These are phyloP conservation scores for Adoxophyes honmai DNA, from an alignment of 1,140 invertebrate genomes.

Conservation along the genomic window DNA sequence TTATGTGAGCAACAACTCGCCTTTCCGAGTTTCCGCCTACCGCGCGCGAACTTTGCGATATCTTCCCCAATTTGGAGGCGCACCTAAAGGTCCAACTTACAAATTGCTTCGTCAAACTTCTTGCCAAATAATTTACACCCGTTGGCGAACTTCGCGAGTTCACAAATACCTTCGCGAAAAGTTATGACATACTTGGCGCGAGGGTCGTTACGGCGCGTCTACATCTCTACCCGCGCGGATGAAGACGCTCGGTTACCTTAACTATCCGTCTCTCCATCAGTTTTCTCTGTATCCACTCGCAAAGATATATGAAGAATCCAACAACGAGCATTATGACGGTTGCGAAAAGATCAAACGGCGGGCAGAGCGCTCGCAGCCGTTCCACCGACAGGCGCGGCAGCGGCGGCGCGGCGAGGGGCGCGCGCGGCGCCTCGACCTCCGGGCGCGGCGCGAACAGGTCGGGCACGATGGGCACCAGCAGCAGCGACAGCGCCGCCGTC, in stretches of 20 bases:
- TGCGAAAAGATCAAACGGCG: slow-evolving; percentile 44
- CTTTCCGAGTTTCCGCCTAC: background rate
- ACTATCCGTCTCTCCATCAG: slow-evolving; percentile 57
- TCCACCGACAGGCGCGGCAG: background rate
- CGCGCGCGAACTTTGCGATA: slow-evolving; percentile 8
- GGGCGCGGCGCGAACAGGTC: slow-evolving; percentile 24
- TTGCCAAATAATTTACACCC: slow-evolving; percentile 14
- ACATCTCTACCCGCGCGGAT: background rate
- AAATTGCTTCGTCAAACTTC: slow-evolving; percentile 15
- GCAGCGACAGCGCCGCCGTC: slow-evolving; percentile 43
- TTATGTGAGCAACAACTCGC: background rate
- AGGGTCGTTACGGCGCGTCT: slow-evolving; percentile 5
- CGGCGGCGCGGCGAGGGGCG: slow-evolving; percentile 3
- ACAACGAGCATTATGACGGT: slow-evolving; percentile 36
- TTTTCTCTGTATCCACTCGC: slow-evolving; percentile 66
- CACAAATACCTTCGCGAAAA: slow-evolving; percentile 6
- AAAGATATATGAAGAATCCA: slow-evolving; percentile 44
- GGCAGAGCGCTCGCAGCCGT: slow-evolving; percentile 24
- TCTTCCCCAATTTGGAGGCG: slow-evolving; percentile 7
- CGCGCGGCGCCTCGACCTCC: slow-evolving; percentile 18
- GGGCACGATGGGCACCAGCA: slow-evolving; percentile 52
- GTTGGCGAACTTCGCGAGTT: slow-evolving; percentile 8
- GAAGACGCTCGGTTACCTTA: slow-evolving; percentile 38
- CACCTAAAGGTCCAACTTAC: slow-evolving; percentile 14
- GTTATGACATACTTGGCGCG: slow-evolving; percentile 7